Evolutionary conservation across 2,113 vertebrate genomes (phyloP).

Genomic region (Clarias magur): DNA sequence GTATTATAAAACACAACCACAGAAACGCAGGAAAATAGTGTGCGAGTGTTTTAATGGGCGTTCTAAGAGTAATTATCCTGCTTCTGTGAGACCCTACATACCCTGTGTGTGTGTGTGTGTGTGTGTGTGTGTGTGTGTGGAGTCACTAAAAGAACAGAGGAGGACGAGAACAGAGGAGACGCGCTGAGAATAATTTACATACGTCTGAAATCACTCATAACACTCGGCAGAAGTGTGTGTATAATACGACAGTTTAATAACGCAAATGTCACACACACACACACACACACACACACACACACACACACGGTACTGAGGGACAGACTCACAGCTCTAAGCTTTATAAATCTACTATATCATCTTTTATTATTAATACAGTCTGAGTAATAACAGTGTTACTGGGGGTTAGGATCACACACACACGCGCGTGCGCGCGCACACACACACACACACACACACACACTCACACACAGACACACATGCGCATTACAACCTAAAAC

Average conservation of each 20-base stretch:
- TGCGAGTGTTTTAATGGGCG: background rate
- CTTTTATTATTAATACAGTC: background rate
- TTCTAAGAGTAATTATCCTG: background rate
- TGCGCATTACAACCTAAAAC: background rate
- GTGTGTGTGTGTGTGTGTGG: background rate
- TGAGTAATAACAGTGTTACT: background rate
- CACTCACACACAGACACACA: background rate
- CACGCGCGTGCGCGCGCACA: too few relatives aligned
- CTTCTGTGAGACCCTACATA: background rate
- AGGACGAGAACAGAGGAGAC: background rate
- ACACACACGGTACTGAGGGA: background rate
- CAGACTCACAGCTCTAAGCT: background rate
- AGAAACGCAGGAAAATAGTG: too few relatives aligned
- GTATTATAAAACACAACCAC: background rate
- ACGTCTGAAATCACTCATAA: background rate
- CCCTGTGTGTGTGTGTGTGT: background rate
- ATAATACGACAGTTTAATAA: constrained; percentile 1
- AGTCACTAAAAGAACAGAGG: background rate
- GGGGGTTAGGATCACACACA: background rate
- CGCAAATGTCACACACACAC: background rate
- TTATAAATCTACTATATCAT: background rate
- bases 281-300: background rate
- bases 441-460: background rate
- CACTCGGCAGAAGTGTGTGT: background rate
- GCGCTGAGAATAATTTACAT: background rate